Conservation (phyloP, 1,140 invertebrate species). For the Euwallacea similis region DNA sequence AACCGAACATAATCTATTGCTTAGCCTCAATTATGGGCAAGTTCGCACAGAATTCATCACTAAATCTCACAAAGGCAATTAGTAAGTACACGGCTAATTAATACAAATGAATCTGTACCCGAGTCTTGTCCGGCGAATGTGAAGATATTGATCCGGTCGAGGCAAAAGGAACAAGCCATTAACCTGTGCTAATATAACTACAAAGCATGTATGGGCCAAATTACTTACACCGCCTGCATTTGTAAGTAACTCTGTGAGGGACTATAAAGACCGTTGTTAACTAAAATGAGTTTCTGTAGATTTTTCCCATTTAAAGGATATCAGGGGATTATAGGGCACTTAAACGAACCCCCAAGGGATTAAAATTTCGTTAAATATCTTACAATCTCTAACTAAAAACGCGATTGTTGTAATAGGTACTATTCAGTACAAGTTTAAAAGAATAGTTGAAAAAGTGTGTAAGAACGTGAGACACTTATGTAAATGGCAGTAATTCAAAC, state of each 20-base stretch:
- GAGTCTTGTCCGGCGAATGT: not conserved
- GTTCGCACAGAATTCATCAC: too few relatives aligned
- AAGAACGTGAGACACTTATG: too few relatives aligned
- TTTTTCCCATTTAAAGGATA: constrained; percentile 5
- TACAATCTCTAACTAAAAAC: not conserved
- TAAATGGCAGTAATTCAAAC: too few relatives aligned
- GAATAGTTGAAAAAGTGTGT: too few relatives aligned
- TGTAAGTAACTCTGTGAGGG: constrained; percentile 78
- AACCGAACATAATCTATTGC: too few relatives aligned
- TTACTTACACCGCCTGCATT: constrained; percentile 91
- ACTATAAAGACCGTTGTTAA: constrained; percentile 3
- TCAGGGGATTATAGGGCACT: not conserved
- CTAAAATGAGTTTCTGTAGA: not conserved
- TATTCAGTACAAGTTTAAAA: too few relatives aligned
- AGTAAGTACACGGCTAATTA: not conserved
- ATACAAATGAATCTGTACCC: constrained; percentile 2
- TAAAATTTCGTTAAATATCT: not conserved
- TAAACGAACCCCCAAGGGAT: not conserved
- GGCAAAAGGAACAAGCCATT: constrained; percentile 14
- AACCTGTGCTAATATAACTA: constrained; percentile 16
- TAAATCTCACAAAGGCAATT: not conserved
- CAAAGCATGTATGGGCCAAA: constrained; percentile 22
- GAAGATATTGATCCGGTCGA: constrained; percentile 9
- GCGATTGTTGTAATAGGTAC: too few relatives aligned
- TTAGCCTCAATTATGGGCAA: too few relatives aligned